Evolutionary conservation across 2,888 invertebrate genomes (phyloP).

Genomic region (Gisinianus flammeolus): DNA sequence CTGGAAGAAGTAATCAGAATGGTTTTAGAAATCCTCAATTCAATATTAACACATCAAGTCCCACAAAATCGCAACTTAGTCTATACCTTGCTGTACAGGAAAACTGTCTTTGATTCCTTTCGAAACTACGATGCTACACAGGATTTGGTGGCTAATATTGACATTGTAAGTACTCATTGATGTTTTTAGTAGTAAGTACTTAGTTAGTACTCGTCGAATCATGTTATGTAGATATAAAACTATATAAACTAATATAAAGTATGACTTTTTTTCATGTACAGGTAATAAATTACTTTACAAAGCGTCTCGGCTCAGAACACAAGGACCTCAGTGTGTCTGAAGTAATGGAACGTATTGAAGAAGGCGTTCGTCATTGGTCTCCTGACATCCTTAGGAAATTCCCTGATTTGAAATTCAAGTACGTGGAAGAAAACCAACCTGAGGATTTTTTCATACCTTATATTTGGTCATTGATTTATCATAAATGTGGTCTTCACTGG

Average conservation of each 20-base stretch:
- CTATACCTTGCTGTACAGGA: conserved; percentile 93
- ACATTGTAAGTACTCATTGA: conserved; percentile 71
- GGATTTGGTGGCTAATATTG: conserved; percentile 92
- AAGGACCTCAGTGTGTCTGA: conserved; percentile 81
- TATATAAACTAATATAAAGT: too few relatives aligned
- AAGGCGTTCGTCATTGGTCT: conserved; percentile 92
- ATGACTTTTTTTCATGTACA: conserved; percentile 58
- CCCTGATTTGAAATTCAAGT: conserved; percentile 97
- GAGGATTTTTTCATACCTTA: conserved; percentile 83
- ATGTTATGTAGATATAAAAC: too few relatives aligned
- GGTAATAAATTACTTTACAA: conserved; percentile 75
- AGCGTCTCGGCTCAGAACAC: conserved; percentile 68
- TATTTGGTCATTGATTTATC: conserved; percentile 88
- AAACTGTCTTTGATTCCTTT: conserved; percentile 85
- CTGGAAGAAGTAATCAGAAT: conserved; percentile 95
- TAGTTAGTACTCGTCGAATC: too few relatives aligned
- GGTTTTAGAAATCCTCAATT: conserved; percentile 96
- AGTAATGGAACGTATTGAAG: conserved; percentile 85
- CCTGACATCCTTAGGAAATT: conserved; percentile 96
- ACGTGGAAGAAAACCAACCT: conserved; percentile 97
- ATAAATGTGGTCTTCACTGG: conserved; percentile 67
- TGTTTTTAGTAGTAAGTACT: too few relatives aligned
- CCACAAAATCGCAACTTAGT: conserved; percentile 88
- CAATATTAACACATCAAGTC: conserved; percentile 86
- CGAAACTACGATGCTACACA: conserved; percentile 87